phyloP scores from a whole-genome alignment of 2,113 vertebrate genomes.

The Phyllostomus hastatus region DNA sequence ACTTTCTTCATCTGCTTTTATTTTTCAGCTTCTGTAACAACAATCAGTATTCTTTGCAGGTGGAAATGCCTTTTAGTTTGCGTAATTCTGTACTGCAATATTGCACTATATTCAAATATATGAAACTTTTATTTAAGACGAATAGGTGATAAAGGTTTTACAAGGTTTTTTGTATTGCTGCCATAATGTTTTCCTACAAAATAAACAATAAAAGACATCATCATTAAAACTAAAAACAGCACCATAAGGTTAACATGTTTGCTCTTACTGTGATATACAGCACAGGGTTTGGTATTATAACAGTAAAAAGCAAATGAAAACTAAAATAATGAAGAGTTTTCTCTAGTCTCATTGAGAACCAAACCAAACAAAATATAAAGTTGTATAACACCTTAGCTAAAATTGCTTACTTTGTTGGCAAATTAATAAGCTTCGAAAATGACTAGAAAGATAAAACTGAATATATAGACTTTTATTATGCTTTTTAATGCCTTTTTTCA shows the following conservation, averaged over 20 bases:
- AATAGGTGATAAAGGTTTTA: constrained; percentile 58
- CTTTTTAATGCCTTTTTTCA: not conserved
- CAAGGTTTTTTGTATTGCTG: constrained; percentile 35
- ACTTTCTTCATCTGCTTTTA: constrained; percentile 61
- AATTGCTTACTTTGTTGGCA: constrained; percentile 45
- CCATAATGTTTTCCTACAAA: constrained; percentile 41
- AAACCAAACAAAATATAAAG: not conserved
- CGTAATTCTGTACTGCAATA: constrained; percentile 46
- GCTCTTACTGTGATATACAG: not conserved
- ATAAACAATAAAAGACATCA: constrained; percentile 59
- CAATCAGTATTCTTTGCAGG: constrained; percentile 63
- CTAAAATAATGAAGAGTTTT: not conserved
- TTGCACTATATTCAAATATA: constrained; percentile 56
- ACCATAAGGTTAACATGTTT: constrained; percentile 49
- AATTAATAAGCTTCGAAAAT: constrained; percentile 45
- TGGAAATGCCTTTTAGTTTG: constrained; percentile 70
- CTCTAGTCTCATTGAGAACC: not conserved
- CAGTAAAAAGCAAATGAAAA: constrained; percentile 59
- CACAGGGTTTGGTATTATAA: not conserved
- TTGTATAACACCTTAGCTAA: not conserved
- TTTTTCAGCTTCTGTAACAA: constrained; percentile 64
- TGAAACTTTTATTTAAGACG: constrained; percentile 60
- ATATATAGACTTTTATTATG: not conserved
- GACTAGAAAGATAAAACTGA: not conserved
- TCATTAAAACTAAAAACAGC: constrained; percentile 51